phyloP scores from a whole-genome alignment of 2,888 invertebrate species.

The Melanchra persicariae region DNA sequence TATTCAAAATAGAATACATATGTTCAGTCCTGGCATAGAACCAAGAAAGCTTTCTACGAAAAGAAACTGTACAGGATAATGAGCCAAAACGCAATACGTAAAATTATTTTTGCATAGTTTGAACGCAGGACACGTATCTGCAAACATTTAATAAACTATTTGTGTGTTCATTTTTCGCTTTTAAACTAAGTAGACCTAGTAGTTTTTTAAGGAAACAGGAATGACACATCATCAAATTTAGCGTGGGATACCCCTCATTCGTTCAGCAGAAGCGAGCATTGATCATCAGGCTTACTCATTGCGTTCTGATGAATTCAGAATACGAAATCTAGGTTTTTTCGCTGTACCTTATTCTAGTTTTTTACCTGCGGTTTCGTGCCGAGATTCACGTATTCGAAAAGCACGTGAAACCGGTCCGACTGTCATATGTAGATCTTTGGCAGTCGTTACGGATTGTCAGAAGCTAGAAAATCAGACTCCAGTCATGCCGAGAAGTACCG shows the following conservation, averaged over 20 bases:
- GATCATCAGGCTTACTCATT: slow-evolving; percentile 20
- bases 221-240: slow-evolving; percentile 22
- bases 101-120: slow-evolving; percentile 62
- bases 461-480: too few species aligned
- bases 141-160: slow-evolving; percentile 59
- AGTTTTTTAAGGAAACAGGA: background rate
- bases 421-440: too few species aligned
- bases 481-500: too few species aligned
- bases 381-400: too few species aligned
- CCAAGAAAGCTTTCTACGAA: slow-evolving; percentile 80
- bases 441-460: too few species aligned
- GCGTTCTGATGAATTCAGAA: background rate
- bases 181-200: background rate
- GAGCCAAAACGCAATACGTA: slow-evolving; percentile 76
- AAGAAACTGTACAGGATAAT: slow-evolving; percentile 76
- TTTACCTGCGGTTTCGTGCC: too few species aligned
- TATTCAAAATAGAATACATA: slow-evolving; percentile 65
- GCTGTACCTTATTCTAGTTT: background rate
- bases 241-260: slow-evolving; percentile 19
- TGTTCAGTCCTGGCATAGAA: slow-evolving; percentile 75
- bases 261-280: slow-evolving; percentile 12
- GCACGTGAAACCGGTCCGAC: too few species aligned
- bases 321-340: background rate
- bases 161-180: slow-evolving; percentile 45
- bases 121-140: slow-evolving; percentile 58